phyloP scores from a whole-genome alignment of 2,888 invertebrate species.

The Xestia ashworthii region DNA sequence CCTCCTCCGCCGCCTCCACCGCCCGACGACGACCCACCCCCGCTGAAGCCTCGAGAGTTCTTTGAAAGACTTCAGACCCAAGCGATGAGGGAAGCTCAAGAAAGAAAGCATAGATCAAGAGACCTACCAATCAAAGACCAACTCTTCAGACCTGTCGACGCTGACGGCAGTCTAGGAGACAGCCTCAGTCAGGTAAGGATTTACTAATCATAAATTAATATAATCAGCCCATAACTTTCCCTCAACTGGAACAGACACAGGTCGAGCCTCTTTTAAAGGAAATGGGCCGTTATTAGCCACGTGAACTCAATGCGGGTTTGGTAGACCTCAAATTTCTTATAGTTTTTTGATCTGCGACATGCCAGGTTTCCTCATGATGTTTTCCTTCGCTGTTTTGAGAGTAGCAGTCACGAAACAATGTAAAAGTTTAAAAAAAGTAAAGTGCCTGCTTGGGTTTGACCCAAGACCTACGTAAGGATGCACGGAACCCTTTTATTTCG shows the following conservation, averaged over 20 bases:
- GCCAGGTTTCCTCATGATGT: background rate
- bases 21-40: conserved; percentile 87
- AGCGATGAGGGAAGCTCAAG: conserved; percentile 87
- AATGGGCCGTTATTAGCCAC: background rate
- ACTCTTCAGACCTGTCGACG: conserved; percentile 84
- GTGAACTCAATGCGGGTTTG: background rate
- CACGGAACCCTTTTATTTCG: conserved; percentile 27
- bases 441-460: background rate
- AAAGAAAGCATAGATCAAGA: conserved; percentile 79
- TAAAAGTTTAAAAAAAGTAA: background rate
- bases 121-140: conserved; percentile 79
- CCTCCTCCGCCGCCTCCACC: conserved; percentile 87
- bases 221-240: background rate
- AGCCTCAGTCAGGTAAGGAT: conserved; percentile 87
- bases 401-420: background rate
- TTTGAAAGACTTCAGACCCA: conserved; percentile 88
- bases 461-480: background rate
- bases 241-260: background rate
- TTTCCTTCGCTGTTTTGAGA: background rate
- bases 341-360: background rate
- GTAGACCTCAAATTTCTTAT: background rate
- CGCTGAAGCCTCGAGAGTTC: conserved; percentile 91
- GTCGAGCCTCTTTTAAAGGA: background rate
- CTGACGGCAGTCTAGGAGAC: conserved; percentile 87
- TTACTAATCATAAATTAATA: conserved; percentile 21